Evolutionary conservation across 2,113 vertebrate genomes (phyloP), one percentile per base, ranked within the genome.

Genomic region (Pagrus major): DNA sequence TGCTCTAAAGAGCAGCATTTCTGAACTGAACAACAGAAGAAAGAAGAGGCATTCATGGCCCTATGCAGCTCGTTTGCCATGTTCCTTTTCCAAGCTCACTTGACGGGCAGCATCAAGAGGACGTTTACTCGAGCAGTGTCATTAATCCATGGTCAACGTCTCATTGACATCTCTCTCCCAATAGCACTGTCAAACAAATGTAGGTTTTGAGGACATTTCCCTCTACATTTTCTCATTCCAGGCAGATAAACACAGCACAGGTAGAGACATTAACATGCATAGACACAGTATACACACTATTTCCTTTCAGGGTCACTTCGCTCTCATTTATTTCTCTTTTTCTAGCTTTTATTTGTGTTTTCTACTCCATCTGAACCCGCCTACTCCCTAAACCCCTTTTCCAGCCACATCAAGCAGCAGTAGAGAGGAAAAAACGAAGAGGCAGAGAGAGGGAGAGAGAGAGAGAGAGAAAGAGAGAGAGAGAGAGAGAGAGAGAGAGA

Each of bases 401-500:
- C 60, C 70, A 63, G 37, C 78, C 66, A 90, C 91, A 85, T 89
- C 77, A 83, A 86, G 72, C 51, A 75, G 44, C 46, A 71, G 63
- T 47, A 46, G 11, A 31, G 21, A 61, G 23, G 29, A 52, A 76
- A 77, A n/a, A 72, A 79, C 25, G 21, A 31, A 60, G 33, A 1
- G 5, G 25, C 31, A 42, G 58, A 37, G 52, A 61, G 49, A 37
- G 52, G 58, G 49, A 49, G 20, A 47, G 41, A 42, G 14, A 44
- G 41, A 42, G 21, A 49, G 47, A n/a, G 3, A 49, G 47, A 55
- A 25, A 55, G 39, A 27, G 12, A 12, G 39, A 10, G 69, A 16
- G 55, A 29, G 23, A 65, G 23, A 39, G 5, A 15, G 37, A 6
- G 27, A 27, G 12, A 14, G 41, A 10, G 69, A 16, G 54, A 27